phyloP scores from a whole-genome alignment of 2,888 invertebrate species.

The Spisula solida region DNA sequence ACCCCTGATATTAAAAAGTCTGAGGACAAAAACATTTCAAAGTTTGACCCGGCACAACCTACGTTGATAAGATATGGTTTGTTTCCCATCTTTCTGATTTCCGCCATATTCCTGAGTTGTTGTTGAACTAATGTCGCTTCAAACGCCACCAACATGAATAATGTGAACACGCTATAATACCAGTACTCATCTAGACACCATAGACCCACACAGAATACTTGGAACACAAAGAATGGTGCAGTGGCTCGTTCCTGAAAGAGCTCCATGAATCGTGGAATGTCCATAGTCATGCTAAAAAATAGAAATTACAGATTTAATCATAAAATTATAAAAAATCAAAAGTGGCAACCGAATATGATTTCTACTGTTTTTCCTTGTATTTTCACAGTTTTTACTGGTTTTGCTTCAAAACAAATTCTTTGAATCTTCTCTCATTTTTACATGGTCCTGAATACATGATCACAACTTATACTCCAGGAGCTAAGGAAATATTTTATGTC shows the following conservation, averaged over 20 bases:
- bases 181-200: slow-evolving; percentile 99
- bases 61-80: slow-evolving; percentile 96
- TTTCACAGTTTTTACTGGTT: no score
- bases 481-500: no score
- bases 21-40: background rate
- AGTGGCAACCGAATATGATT: no score
- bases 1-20: no score
- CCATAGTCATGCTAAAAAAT: slow-evolving; percentile 91
- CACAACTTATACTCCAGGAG: no score
- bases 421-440: no score
- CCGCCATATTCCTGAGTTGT: slow-evolving; percentile 98
- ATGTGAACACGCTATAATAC: slow-evolving; percentile 98
- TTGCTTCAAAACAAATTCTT: no score
- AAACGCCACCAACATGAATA: slow-evolving; percentile 97
- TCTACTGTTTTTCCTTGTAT: no score
- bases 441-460: no score
- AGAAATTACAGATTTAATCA: background rate
- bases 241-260: slow-evolving; percentile 99
- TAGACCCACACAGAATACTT: slow-evolving; percentile 99
- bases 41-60: slow-evolving; percentile 16
- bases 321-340: no score
- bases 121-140: slow-evolving; percentile 99
- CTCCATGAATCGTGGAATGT: slow-evolving; percentile 98
- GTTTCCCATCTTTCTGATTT: slow-evolving; percentile 99
- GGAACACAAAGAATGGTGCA: slow-evolving; percentile 99